phyloP scores from a whole-genome alignment of 2,113 vertebrate species.

The Lipophrys pholis region DNA sequence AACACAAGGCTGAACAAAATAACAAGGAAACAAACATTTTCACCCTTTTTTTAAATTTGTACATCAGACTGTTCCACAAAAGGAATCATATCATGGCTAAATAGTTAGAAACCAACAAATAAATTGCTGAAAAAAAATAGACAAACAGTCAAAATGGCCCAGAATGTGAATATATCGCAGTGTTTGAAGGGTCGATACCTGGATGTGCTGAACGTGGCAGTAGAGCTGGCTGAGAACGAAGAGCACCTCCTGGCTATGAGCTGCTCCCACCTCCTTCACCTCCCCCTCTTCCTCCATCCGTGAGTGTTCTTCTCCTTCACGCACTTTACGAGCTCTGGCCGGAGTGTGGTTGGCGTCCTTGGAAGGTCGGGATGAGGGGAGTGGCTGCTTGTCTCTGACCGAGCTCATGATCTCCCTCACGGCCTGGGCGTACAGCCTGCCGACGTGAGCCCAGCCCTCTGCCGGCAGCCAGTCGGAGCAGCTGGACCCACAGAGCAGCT shows the following conservation, averaged over 20 bases:
- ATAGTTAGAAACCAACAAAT: too few relatives aligned
- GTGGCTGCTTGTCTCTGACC: conserved; percentile 65
- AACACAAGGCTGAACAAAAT: too few relatives aligned
- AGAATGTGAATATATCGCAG: too few relatives aligned
- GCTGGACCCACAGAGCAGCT: conserved; percentile 94
- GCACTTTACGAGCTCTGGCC: not conserved
- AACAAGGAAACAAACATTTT: too few relatives aligned
- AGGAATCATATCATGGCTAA: too few relatives aligned
- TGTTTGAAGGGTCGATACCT: conserved; percentile 56
- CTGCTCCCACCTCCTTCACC: not conserved
- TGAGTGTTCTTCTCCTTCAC: conserved; percentile 31
- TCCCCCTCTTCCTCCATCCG: not conserved
- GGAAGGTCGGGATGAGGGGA: not conserved
- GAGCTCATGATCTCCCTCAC: conserved; percentile 84
- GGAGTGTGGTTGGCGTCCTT: not conserved
- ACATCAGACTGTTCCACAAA: too few relatives aligned
- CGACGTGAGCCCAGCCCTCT: conserved; percentile 87
- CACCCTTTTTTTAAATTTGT: too few relatives aligned
- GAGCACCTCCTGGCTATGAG: conserved; percentile 83
- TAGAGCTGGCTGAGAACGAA: conserved; percentile 94
- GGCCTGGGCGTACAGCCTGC: conserved; percentile 86
- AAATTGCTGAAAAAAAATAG: too few relatives aligned
- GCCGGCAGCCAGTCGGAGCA: conserved; percentile 87
- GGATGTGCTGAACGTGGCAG: conserved; percentile 93
- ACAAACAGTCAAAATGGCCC: too few relatives aligned